Percentiles rank a stretch among this genome's conserved stretches.
These are phyloP conservation scores for Spatula versicolor DNA, from an alignment of 2,797 vertebrate genomes.

Conservation along the genomic window DNA sequence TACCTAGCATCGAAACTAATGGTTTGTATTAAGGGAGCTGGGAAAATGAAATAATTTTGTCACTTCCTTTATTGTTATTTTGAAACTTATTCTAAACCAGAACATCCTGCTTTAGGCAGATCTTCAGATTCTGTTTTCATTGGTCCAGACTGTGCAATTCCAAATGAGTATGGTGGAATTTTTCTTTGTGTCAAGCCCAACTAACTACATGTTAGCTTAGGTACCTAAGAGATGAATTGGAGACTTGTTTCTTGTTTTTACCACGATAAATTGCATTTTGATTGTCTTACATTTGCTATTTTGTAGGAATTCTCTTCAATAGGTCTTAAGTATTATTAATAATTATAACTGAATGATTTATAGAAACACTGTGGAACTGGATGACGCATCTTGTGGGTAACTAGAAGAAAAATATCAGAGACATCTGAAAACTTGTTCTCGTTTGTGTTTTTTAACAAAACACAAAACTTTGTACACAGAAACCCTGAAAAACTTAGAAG, in stretches of 20 bases:
- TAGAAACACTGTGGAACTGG: background rate
- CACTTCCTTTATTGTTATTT: background rate
- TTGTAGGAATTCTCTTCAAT: background rate
- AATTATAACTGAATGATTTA: background rate
- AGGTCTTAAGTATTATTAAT: background rate
- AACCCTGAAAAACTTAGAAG: background rate
- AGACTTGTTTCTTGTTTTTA: background rate
- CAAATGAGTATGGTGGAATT: background rate
- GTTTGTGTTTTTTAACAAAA: background rate
- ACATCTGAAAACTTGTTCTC: background rate
- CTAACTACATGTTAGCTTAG: background rate
- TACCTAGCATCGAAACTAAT: background rate
- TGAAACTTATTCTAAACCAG: background rate
- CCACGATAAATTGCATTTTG: background rate
- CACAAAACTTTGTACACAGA: background rate
- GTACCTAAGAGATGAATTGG: background rate
- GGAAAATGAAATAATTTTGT: background rate
- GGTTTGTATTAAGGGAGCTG: background rate
- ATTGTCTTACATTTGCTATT: background rate
- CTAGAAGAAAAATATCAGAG: background rate
- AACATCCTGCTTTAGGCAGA: background rate
- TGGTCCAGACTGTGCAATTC: background rate
- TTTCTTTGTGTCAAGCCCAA: background rate
- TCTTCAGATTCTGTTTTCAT: background rate
- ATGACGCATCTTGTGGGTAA: background rate